Evolutionary conservation across 2,113 vertebrate genomes (phyloP).

Genomic region (Mirza zaza): DNA sequence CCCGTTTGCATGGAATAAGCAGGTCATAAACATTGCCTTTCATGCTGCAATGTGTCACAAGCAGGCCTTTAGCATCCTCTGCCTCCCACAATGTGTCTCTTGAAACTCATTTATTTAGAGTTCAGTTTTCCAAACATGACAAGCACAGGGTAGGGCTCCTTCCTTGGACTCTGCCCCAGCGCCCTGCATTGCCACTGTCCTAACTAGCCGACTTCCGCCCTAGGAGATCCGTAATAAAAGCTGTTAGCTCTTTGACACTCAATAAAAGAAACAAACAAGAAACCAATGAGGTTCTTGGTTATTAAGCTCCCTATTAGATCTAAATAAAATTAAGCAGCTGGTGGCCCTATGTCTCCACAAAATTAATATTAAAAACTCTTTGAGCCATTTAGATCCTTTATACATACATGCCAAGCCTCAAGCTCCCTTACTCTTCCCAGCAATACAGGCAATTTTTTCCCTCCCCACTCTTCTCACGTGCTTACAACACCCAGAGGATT

Average conservation of each 20-base stretch:
- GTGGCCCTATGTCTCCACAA: conserved; percentile 75
- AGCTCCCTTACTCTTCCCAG: conserved; percentile 47
- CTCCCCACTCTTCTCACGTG: background rate
- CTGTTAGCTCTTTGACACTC: conserved; percentile 75
- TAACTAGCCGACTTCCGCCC: conserved; percentile 46
- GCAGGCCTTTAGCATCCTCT: background rate
- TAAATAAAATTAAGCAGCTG: conserved; percentile 81
- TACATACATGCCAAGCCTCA: conserved; percentile 41
- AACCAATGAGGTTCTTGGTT: conserved; percentile 76
- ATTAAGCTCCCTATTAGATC: conserved; percentile 78
- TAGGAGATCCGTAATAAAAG: conserved; percentile 74
- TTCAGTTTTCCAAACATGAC: conserved; percentile 28
- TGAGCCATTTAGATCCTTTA: conserved; percentile 71
- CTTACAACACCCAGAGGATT: conserved; percentile 3
- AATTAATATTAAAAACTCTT: conserved; percentile 79
- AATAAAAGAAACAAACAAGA: conserved; percentile 80
- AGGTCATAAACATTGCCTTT: conserved; percentile 46
- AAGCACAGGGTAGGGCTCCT: background rate
- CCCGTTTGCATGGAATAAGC: background rate
- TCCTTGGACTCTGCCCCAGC: background rate
- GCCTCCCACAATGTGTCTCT: conserved; percentile 41
- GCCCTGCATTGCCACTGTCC: background rate
- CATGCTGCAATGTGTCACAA: background rate
- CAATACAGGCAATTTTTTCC: background rate
- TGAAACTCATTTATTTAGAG: conserved; percentile 39